These are phyloP conservation scores for Drosophila fuyamai DNA, from an alignment of 1,140 invertebrate genomes.

Conservation along the genomic window DNA sequence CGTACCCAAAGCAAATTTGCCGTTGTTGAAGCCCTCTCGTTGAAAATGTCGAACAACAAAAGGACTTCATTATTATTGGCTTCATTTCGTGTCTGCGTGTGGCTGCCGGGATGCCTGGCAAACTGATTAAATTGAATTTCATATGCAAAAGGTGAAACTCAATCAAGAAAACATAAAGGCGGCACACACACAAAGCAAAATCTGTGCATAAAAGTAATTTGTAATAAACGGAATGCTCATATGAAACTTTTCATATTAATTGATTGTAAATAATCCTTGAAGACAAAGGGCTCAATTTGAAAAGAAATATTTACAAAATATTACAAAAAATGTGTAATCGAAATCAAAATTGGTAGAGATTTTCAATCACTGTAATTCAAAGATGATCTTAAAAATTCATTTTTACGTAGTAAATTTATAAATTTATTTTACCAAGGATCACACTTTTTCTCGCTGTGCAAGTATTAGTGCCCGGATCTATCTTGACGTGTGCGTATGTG, in stretches of 20 bases:
- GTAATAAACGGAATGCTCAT: background rate
- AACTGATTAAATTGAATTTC: constrained; percentile 83
- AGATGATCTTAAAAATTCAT: too few species aligned
- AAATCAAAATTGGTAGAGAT: too few species aligned
- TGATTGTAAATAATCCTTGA: too few species aligned
- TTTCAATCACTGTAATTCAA: too few species aligned
- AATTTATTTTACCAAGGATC: too few species aligned
- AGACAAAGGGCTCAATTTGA: too few species aligned
- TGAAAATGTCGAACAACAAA: constrained; percentile 75
- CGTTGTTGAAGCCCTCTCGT: constrained; percentile 23
- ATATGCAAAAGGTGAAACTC: constrained; percentile 83
- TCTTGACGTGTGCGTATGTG: constrained; percentile 32
- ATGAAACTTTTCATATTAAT: too few species aligned
- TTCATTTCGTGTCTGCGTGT: constrained; percentile 51
- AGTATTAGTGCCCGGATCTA: constrained; percentile 46
- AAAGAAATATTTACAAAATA: background rate
- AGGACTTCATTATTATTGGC: constrained; percentile 82
- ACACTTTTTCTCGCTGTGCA: constrained; percentile 16
- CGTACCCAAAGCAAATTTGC: constrained; percentile 67
- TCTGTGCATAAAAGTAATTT: background rate
- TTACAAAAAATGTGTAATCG: too few species aligned
- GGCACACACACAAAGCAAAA: constrained; percentile 8
- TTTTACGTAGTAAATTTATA: too few species aligned
- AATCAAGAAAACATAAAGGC: constrained; percentile 82
- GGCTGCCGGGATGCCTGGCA: constrained; percentile 52